Evolutionary conservation across 2,113 vertebrate species (phyloP).

Genomic region (Sinocyclocheilus anshuiensis): DNA sequence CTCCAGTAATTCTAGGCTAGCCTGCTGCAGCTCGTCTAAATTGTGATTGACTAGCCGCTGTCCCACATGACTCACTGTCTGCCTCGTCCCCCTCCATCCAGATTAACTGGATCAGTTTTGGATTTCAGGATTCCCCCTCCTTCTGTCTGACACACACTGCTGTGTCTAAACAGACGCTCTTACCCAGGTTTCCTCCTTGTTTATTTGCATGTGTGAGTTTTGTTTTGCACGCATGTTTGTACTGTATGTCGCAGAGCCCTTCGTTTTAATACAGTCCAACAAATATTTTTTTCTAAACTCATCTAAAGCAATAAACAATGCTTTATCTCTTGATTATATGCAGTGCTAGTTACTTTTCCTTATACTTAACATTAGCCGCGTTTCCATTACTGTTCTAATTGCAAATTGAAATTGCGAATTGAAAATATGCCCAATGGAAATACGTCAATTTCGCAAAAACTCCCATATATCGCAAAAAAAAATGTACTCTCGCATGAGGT

Average conservation of each 20-base stretch:
- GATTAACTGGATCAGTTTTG: conserved; percentile 75
- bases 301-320: not conserved
- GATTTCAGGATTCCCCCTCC: conserved; percentile 67
- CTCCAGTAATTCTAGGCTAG: conserved; percentile 72
- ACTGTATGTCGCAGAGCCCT: not conserved
- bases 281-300: not conserved
- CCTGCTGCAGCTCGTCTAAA: conserved; percentile 68
- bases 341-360: not conserved
- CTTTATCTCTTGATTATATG: not conserved
- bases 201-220: not conserved
- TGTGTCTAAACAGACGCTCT: conserved; percentile 42
- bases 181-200: conserved; percentile 9
- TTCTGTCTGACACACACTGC: conserved; percentile 52
- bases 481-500: too few relatives aligned
- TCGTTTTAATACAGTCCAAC: not conserved
- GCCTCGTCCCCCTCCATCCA: conserved; percentile 47
- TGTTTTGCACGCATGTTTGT: not conserved
- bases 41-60: conserved; percentile 72
- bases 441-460: too few relatives aligned
- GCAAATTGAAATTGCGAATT: too few relatives aligned
- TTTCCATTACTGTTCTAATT: too few relatives aligned
- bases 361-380: too few relatives aligned
- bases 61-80: conserved; percentile 62
- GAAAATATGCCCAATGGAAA: too few relatives aligned
- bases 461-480: too few relatives aligned